phyloP scores from a whole-genome alignment of 2,888 invertebrate genomes.

The Cosmia trapezina region DNA sequence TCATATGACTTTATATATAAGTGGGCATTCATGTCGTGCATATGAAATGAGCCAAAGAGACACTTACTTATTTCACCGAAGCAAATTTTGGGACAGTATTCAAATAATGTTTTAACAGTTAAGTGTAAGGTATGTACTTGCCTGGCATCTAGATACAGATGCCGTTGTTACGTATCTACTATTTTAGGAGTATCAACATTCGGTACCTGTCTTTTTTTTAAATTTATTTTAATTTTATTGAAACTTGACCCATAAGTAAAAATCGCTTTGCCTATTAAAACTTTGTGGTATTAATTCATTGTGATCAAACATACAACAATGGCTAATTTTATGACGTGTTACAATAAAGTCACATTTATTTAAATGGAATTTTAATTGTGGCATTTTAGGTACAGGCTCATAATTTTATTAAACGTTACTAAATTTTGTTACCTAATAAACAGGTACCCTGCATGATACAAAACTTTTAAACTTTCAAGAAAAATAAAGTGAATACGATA shows the following conservation, averaged over 20 bases:
- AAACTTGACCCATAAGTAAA: constrained; percentile 44
- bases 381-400: not conserved
- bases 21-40: constrained; percentile 76
- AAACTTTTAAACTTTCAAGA: not conserved
- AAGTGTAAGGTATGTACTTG: constrained; percentile 22
- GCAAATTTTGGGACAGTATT: constrained; percentile 69
- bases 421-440: not conserved
- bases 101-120: constrained; percentile 44
- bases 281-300: constrained; percentile 26
- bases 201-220: constrained; percentile 7
- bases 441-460: not conserved
- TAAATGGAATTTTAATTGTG: not conserved
- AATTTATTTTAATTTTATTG: constrained; percentile 25
- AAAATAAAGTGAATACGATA: constrained; percentile 11
- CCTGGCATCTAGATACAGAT: constrained; percentile 19
- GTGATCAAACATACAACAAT: constrained; percentile 5
- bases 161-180: not conserved
- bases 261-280: constrained; percentile 54
- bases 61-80: constrained; percentile 70
- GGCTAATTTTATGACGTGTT: constrained; percentile 18
- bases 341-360: constrained; percentile 2
- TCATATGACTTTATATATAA: constrained; percentile 66
- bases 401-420: not conserved
- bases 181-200: not conserved
- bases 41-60: constrained; percentile 76